Conservation (phyloP, 2,888 invertebrate species). For the Calameuta idolon region DNA sequence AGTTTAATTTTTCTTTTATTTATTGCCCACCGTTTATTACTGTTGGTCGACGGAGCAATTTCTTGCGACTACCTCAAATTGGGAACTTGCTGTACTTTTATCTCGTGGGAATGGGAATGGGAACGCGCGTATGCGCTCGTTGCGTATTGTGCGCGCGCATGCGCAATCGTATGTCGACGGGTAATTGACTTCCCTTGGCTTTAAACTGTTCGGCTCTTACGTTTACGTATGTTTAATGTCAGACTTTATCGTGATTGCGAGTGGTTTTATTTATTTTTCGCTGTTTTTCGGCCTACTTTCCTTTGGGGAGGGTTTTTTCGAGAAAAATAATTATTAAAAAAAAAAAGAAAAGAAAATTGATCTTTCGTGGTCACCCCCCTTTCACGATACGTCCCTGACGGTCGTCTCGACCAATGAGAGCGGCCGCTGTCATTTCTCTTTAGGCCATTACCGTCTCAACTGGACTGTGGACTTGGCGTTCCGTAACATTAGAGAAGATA, state of each 20-base stretch:
- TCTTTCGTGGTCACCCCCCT: not conserved
- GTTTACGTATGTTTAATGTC: not conserved
- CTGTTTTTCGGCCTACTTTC: not conserved
- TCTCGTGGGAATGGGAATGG: not conserved
- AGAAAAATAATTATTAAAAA: not conserved
- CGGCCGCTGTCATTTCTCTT: not conserved
- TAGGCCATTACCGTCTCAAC: not conserved
- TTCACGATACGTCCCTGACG: not conserved
- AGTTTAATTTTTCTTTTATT: not conserved
- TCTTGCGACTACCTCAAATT: not conserved
- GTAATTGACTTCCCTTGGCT: not conserved
- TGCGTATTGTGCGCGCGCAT: not conserved
- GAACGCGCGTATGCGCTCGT: not conserved
- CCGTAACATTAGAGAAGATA: not conserved
- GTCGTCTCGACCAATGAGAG: not conserved
- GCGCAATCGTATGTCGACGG: not conserved
- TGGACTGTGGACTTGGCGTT: not conserved
- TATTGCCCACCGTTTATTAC: not conserved
- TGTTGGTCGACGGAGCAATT: not conserved
- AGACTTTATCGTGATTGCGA: not conserved
- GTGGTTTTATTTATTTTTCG: not conserved
- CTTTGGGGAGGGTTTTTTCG: not conserved
- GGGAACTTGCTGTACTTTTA: not conserved
- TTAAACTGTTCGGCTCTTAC: not conserved
- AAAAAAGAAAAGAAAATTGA: too few relatives aligned